Evolutionary conservation across 1,140 invertebrate species (phyloP).

Genomic region (Drosophila setifemur): DNA sequence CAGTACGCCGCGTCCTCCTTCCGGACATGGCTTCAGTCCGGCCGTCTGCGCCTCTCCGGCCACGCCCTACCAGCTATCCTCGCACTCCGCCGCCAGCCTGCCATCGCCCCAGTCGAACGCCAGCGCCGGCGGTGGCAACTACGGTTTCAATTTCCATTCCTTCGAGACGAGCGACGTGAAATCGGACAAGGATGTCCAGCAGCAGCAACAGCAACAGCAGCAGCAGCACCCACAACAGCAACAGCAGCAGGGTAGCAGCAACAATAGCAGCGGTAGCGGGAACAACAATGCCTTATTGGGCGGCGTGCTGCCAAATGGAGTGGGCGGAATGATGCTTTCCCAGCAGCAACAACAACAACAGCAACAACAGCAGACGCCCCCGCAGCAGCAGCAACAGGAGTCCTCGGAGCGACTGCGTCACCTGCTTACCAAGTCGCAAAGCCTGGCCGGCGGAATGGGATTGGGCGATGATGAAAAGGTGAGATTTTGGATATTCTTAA

Average conservation of each 20-base stretch:
- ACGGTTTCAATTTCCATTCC: conserved; percentile 67
- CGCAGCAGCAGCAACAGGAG: conserved; percentile 52
- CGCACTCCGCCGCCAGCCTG: conserved; percentile 74
- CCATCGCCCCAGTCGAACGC: conserved; percentile 82
- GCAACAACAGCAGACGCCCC: conserved; percentile 22
- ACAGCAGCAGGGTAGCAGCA: conserved; percentile 69
- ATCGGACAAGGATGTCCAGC: conserved; percentile 58
- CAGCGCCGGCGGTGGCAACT: conserved; percentile 78
- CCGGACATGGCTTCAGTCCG: conserved; percentile 81
- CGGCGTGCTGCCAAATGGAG: conserved; percentile 52
- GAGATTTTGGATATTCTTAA: too few species aligned
- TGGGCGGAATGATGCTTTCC: conserved; percentile 43
- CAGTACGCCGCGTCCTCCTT: conserved; percentile 77
- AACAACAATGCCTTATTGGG: conserved; percentile 39
- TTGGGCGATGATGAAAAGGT: conserved; percentile 83
- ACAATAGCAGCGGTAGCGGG: conserved; percentile 32
- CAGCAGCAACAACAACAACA: conserved; percentile 44
- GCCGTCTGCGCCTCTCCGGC: conserved; percentile 79
- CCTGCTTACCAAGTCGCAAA: conserved; percentile 84
- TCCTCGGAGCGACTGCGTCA: conserved; percentile 86
- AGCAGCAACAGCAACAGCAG: conserved; percentile 59
- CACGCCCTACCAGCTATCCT: conserved; percentile 78
- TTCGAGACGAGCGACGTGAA: conserved; percentile 68
- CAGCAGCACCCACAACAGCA: conserved; percentile 54
- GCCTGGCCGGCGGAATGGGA: conserved; percentile 50